A percentile compares a stretch with the other conserved stretches of the same genome.
Conservation (phyloP, 2,797 vertebrate species). For the Glyptemys insculpta region DNA sequence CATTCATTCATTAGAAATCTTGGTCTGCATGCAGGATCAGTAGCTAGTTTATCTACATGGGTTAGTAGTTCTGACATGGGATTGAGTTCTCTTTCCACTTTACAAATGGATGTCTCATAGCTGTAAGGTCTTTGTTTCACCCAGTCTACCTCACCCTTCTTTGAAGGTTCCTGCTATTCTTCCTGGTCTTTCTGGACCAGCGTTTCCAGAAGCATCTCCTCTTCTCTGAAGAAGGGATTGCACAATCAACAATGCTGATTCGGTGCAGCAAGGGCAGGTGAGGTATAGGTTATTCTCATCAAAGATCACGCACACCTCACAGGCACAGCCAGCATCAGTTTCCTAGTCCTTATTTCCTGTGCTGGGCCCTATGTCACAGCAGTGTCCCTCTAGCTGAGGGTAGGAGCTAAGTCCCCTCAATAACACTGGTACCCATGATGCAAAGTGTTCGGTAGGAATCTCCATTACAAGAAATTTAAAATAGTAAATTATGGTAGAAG, state of each 20-base stretch:
- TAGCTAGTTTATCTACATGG: background rate
- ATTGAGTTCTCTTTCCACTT: conserved; percentile 31
- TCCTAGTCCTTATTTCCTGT: background rate
- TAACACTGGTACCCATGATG: background rate
- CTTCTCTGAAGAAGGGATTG: background rate
- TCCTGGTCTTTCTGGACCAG: background rate
- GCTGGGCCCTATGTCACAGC: background rate
- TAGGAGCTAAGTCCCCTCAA: background rate
- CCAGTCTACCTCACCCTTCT: conserved; percentile 45
- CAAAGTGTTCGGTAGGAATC: background rate
- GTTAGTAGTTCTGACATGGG: conserved; percentile 8
- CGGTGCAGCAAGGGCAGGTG: background rate
- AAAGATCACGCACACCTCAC: background rate
- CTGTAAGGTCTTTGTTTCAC: background rate
- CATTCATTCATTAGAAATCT: background rate
- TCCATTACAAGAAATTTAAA: background rate
- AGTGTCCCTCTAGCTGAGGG: background rate
- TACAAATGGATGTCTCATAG: conserved; percentile 40
- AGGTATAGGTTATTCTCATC: background rate
- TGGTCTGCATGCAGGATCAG: fast-evolving
- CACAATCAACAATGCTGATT: background rate
- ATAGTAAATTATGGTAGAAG: background rate
- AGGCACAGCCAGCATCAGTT: background rate
- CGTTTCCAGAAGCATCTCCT: background rate
- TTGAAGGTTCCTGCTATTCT: fast-evolving